These are phyloP conservation scores for Somateria mollissima DNA, from an alignment of 2,797 vertebrate genomes.

Conservation along the genomic window DNA sequence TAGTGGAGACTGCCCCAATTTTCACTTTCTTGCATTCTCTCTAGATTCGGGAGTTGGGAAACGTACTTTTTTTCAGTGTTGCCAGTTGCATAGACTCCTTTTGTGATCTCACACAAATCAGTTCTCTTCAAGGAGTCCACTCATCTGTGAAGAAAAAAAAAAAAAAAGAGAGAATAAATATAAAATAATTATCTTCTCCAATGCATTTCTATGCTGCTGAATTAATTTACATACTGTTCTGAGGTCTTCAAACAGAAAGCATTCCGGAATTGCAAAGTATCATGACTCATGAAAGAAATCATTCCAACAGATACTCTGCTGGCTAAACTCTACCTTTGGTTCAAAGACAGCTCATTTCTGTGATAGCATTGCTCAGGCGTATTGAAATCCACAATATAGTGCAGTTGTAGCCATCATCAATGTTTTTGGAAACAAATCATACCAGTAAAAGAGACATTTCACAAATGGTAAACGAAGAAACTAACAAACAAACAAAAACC, in stretches of 20 bases:
- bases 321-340: background rate
- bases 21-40: background rate
- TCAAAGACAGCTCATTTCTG: background rate
- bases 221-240: background rate
- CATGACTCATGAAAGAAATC: background rate
- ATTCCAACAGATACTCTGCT: background rate
- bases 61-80: background rate
- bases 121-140: background rate
- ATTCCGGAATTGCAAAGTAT: background rate
- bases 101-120: background rate
- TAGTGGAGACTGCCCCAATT: background rate
- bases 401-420: background rate
- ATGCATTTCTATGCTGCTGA: background rate
- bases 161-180: background rate
- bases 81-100: background rate
- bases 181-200: background rate
- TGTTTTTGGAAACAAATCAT: background rate
- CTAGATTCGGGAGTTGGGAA: background rate
- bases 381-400: background rate
- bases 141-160: background rate
- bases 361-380: background rate
- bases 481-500: background rate
- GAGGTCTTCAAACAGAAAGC: background rate
- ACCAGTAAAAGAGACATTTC: background rate
- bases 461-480: background rate